Evolutionary conservation across 2,888 invertebrate species (phyloP).

Genomic region (Tinea trinotella): DNA sequence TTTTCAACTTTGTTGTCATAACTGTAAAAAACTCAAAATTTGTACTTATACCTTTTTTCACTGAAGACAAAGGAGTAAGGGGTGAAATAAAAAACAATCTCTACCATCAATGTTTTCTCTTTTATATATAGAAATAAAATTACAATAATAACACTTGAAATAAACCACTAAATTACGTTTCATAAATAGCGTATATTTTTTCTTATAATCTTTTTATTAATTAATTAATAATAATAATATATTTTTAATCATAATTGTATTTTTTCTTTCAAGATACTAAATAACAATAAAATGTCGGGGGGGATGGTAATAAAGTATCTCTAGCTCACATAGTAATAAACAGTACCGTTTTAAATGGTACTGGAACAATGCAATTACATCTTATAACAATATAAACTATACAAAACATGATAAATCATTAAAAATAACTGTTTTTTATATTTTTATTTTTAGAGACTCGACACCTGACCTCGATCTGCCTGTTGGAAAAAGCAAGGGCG

Average conservation of each 20-base stretch:
- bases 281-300: neutral
- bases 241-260: neutral
- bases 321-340: neutral
- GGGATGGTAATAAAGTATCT: neutral
- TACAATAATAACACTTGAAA: neutral
- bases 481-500: no score
- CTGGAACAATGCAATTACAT: no score
- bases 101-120: neutral
- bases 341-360: neutral
- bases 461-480: no score
- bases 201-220: conserved; percentile 27
- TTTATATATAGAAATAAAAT: neutral
- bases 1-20: no score
- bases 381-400: no score
- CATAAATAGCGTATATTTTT: neutral
- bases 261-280: neutral
- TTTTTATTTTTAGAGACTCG: no score
- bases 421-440: no score
- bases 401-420: no score
- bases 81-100: neutral
- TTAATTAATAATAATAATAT: conserved; percentile 37
- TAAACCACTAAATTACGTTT: neutral
- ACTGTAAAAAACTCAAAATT: no score
- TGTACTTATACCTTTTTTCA: no score
- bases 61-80: neutral